Evolutionary conservation across 2,888 invertebrate species (phyloP), one percentile per base, ranked within the genome.

Genomic region (Mantis religiosa): DNA sequence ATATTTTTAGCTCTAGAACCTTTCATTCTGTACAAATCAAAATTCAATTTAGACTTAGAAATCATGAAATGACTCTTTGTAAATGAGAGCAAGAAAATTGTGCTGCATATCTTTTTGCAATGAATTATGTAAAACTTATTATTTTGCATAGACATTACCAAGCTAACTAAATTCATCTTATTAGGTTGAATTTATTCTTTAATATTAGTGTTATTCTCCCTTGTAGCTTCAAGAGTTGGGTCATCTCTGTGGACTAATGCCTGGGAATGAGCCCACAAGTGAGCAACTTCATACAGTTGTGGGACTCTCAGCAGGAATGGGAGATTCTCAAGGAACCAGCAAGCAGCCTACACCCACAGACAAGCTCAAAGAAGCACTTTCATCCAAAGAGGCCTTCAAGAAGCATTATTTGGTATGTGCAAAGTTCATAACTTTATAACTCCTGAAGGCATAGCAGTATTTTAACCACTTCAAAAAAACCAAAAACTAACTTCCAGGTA

Each of bases 201-300:
- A 41, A 41, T 41, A 41, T 41, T 41, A 41, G 6, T 1, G 41
- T 41, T 20, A 71, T 6, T 71, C 54, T 28, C 88, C 89, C 89
- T 93, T 93, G 30, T 93, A 98, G 97, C 94, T 98, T 83, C 95
- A 96, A 91, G 96, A 97, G 91, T 94, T 99, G 89, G 99, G 99
- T 8, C 96, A 97, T 92, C 93, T 99, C 4, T 99, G 98, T 93
- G 98, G 99, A 0, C 93, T 99, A 14, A 95, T 98, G 93, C 99
- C 98, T 0, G 97, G 97, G 1, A 95, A 94, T 30, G 95, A 95
- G 47, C 97, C 97, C 14, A 95, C 96, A 0, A 98, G 98, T 3
- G 97, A 97, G 91, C 98, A 99, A 93, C 94, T 99, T 8, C 98
- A 98, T 92, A 95, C 96, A 82, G 98, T 99, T 0, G 98, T 99